A percentile compares a stretch with the other conserved stretches of the same genome.
phyloP scores from a whole-genome alignment of 2,888 invertebrate genomes.

The Eueremaeus valkanovi region DNA sequence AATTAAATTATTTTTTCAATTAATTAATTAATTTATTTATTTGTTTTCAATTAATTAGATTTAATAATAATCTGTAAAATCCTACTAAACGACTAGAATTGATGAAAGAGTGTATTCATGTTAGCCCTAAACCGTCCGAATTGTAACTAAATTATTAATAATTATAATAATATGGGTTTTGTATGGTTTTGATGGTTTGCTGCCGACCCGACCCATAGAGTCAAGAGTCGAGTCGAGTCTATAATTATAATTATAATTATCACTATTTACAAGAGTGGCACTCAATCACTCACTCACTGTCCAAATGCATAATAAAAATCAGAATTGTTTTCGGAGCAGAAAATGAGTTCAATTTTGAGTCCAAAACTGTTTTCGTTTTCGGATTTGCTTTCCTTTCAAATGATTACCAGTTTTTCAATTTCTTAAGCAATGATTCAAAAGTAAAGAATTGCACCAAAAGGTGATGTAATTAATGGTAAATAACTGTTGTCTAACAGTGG shows the following conservation, averaged over 20 bases:
- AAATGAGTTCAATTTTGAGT: conserved; percentile 12
- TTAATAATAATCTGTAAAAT: conserved; percentile 26
- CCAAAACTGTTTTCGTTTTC: too few relatives aligned
- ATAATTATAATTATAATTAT: conserved; percentile 1
- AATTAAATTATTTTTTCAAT: conserved; percentile 23
- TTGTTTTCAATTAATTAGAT: too few relatives aligned
- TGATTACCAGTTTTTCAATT: conserved; percentile 6
- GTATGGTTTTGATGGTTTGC: conserved; percentile 30
- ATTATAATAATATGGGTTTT: conserved; percentile 19
- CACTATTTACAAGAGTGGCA: conserved; percentile 32
- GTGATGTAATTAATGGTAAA: neutral
- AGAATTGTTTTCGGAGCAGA: conserved; percentile 18
- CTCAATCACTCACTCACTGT: conserved; percentile 22
- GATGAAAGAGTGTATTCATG: conserved; percentile 16
- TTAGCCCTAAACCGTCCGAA: neutral
- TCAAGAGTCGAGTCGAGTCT: neutral
- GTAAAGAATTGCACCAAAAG: conserved; percentile 21
- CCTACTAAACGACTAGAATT: conserved; percentile 33
- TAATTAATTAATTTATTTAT: too few relatives aligned
- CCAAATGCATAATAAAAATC: conserved; percentile 34
- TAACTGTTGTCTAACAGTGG: conserved; percentile 4
- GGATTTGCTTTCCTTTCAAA: neutral
- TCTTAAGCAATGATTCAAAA: conserved; percentile 29
- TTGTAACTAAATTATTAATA: conserved; percentile 15
- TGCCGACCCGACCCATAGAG: conserved; percentile 11